Base-by-base conservation (phyloP, 2,888 invertebrate genomes). In the Poecilus cupreus region DNA sequence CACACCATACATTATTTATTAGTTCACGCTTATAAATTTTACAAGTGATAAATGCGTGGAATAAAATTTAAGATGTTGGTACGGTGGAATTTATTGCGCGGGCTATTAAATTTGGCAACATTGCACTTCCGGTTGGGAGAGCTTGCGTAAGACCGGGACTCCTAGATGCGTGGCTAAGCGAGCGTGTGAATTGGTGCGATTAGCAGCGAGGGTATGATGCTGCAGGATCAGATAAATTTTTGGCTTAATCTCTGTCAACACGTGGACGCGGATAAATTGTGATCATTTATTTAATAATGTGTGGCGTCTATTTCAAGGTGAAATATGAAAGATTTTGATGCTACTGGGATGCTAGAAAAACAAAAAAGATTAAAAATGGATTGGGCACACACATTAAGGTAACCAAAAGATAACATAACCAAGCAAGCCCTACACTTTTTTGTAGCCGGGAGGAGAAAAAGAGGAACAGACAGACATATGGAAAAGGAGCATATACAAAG, bases 71-170 rank as follows among this genome's bases (percentile, higher is more conserved):
- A 60, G 60, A 60, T 60, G 54, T 54, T 22, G 20, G 60, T 2
- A 11, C 24, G 26, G 24, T 26, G 60, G 60, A 26, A 60, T 60
- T 60, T 60, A 60, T 60, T 26, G 60, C 24, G 2, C 60, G 26
- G n/a, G 60, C 60, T 60, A 60, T 60, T 60, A 60, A 60, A 24
- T 60, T 60, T 60, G 60, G 60, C 60, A 60, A 60, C 60, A 60
- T 10, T 60, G 60, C 18, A 60, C 60, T 60, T 60, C 60, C 60
- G 26, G 26, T 26, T 60, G 60, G 13, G 13, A 13, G 43, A 11
- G 10, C 43, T 32, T 5, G 32, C 1, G 4, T 32, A 32, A 32
- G 32, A 43, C 11, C 43, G n/a, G 43, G 3, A 13, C 43, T 32
- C 32, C 46, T n/a, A 46, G 13, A 6, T 57, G 60, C 11, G 13